Evolutionary conservation across 2,888 invertebrate species (phyloP), one percentile per base, ranked within the genome.

Genomic region (Odontocerum albicorne): DNA sequence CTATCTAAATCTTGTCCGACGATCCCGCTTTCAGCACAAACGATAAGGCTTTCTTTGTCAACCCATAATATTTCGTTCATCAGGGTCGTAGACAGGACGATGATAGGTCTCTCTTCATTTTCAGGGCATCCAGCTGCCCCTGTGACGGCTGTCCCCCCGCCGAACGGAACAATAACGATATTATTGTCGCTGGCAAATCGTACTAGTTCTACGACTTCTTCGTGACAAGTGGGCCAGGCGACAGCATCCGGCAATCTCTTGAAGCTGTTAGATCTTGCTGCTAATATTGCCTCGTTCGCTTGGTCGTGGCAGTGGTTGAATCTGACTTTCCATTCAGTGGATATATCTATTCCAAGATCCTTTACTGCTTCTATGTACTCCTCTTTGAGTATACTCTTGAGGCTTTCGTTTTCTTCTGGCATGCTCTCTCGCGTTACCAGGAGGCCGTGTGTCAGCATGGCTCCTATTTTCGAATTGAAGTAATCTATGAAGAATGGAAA

Each of bases 1-100:
- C 90, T 79, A 70, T 98, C 97, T 63, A 98, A 73, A 72, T 97
- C 96, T 70, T 96, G 96, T 0, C 97, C 97, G 27, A 96, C 84
- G 62, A 97, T 92, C 4, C 97, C 97, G 43, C 93, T 81, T 76
- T 99, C 91, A 67, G 88, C 85, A 66, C 90, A 87, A 2, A 85
- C 90, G 0, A 90, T 84, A 59, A 92, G 74, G 72, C 94, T 95
- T 55, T 87, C 84, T 57, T 81, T 83, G 69, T 99, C 96, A 43
- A 99, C 75, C 96, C 96, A 97, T 21, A 98, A 71, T 68, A 99
- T 88, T 62, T 87, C 83, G 76, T 96, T 96, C 96, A 99, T 96
- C 68, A 94, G 92, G 20, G 94, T 91, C 38, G 95, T 97, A 70
- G 99, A 98, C 59, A 99, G 69, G 0, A 89, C 90, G 22, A 96